Base-by-base conservation (phyloP, 2,113 vertebrate species). In the Periophthalmus modestus region DNA sequence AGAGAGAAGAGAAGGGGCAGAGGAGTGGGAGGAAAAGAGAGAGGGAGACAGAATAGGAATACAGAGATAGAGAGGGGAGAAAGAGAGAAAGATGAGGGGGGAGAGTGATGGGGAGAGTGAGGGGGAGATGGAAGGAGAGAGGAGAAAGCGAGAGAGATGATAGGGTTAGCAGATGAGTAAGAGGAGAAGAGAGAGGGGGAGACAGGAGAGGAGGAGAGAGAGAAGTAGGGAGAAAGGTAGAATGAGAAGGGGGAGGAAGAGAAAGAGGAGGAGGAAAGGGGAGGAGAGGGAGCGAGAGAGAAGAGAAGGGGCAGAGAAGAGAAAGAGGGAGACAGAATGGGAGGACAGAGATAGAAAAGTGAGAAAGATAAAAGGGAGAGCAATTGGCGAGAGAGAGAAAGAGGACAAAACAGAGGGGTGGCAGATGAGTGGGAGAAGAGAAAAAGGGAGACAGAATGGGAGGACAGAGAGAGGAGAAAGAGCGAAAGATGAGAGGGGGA, bases 151-250 rank as follows among this genome's bases (percentile, higher is more conserved):
- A 50, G 46, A 12, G 46, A 47, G 11, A 14, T 3, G 3, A 1
- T 28, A 3, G 28, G 28, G 28, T 1, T 28, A 28, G 3, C 28
- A 28, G 28, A 28, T 28, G 11, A 16, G 48, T 0, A 16, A 4
- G 7, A 79, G 7, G 36, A 39, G 36, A 39, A 2, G 63, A 76
- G 66, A n/a, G 69, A 83, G 74, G n/a, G n/a, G n/a, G 75, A 46
- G 10, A 73, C 68, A 80, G 78, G 82, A 69, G 65, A 70, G 50
- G n/a, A 54, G 65, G 70, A 77, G 68, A 71, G 62, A 14, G 1
- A 5, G 50, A 52, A 16, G 18, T 7, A 6, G 18, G 14, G 7
- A n/a, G 50, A 54, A 9, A 9, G 19, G 6, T 18, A 54, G 7
- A n/a, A 39, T 7, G 36, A 14, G 16, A 5, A 2, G 5, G 3